Evolutionary conservation across 2,797 vertebrate species (phyloP).

Genomic region (Rhabdophis nuchalis): DNA sequence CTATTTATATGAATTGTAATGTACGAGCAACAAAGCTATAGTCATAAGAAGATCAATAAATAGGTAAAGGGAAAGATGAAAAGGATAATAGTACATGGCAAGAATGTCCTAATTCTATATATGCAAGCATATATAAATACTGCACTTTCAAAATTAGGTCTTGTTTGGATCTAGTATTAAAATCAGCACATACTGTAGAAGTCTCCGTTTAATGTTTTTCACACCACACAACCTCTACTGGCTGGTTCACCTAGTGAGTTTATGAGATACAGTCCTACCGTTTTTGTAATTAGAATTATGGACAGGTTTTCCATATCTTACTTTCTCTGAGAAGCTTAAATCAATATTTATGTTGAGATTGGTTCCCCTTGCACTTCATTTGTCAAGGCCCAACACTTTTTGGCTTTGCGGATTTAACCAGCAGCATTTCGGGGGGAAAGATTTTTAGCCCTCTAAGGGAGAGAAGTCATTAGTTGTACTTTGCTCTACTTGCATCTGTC

Average conservation of each 20-base stretch:
- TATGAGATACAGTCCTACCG: neutral
- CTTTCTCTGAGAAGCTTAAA: slow-evolving; percentile 29
- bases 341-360: slow-evolving; percentile 53
- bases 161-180: neutral
- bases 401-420: slow-evolving; percentile 33
- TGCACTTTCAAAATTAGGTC: slow-evolving; percentile 12
- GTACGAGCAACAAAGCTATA: neutral
- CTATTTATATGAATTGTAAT: neutral
- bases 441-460: slow-evolving; percentile 26
- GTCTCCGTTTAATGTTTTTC: slow-evolving; percentile 20
- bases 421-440: slow-evolving; percentile 36
- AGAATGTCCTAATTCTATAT: slow-evolving; percentile 32
- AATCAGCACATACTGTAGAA: neutral
- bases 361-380: slow-evolving; percentile 21
- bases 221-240: neutral
- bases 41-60: neutral
- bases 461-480: slow-evolving; percentile 18
- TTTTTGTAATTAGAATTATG: neutral
- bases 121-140: neutral
- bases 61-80: neutral
- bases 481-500: slow-evolving; percentile 30
- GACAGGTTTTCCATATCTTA: slow-evolving; percentile 16
- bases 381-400: slow-evolving; percentile 10
- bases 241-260: neutral
- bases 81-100: neutral